phyloP scores from a whole-genome alignment of 2,888 invertebrate species.

The Hymenopus coronatus region DNA sequence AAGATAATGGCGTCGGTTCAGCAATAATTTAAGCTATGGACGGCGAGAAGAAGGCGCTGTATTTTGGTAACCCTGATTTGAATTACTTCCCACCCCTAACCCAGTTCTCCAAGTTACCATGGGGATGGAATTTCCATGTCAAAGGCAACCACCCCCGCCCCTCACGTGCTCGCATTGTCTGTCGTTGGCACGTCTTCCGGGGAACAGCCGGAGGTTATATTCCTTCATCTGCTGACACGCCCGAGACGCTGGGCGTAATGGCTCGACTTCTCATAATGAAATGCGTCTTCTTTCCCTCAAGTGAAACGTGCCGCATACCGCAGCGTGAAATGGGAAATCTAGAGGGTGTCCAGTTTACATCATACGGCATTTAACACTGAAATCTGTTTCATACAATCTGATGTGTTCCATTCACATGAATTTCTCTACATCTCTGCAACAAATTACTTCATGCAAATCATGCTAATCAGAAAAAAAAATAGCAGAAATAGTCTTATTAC shows the following conservation, averaged over 20 bases:
- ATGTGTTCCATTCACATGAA: too few species aligned
- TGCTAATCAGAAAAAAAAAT: too few species aligned
- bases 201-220: not conserved
- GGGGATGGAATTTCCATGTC: not conserved
- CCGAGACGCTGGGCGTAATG: not conserved
- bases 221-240: not conserved
- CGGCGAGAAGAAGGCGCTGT: not conserved
- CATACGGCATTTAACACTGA: too few species aligned
- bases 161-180: not conserved
- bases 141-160: not conserved
- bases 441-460: too few species aligned
- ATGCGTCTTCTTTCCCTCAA: not conserved
- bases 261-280: not conserved
- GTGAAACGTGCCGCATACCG: not conserved
- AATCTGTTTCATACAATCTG: too few species aligned
- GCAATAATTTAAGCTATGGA: not conserved
- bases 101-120: not conserved
- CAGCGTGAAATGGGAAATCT: not conserved
- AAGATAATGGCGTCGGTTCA: not conserved
- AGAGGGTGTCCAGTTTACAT: not conserved
- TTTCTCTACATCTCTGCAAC: too few species aligned
- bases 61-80: not conserved
- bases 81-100: not conserved
- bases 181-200: not conserved
- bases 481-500: too few species aligned